Base-by-base conservation (phyloP, 2,888 invertebrate species). In the Pyrgus malvae region DNA sequence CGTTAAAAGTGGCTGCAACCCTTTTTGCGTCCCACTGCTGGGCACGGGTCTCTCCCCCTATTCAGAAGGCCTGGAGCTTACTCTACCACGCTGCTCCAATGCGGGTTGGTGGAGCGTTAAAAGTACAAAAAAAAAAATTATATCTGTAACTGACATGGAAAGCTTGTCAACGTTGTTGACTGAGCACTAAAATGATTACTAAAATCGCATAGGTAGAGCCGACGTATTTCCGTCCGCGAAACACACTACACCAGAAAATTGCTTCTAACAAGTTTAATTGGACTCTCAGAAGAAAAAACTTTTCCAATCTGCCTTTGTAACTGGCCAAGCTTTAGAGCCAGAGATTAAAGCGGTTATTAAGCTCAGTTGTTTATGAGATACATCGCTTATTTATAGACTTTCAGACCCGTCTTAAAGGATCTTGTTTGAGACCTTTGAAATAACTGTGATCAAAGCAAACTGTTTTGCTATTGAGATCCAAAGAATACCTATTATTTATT, bases 221-320 rank as follows among this genome's bases (percentile, higher is more conserved):
- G 64, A 59, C 55, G 59, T 57, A 59, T 63, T 76, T 64, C 63
- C 66, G 51, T 51, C 63, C 68, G 68, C 69, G 23, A 19, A 78
- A 80, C 76, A 79, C 75, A 74, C 48, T 44, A 56, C 58, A 16
- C 44, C 51, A 70, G 82, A 81, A 86, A 86, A 86, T 84, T 83
- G 80, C 83, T 83, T 83, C 74, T 80, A 86, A 85, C 86, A 86
- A 88, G 70, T 87, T 85, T 86, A 86, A 87, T 86, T 87, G 83
- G 83, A 83, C 70, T 78, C 77, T 72, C 73, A 72, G 74, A 84
- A 86, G 84, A 84, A 85, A 86, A 83, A 87, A 85, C 80, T 87
- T 87, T 87, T 84, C 83, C 86, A 87, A 87, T 86, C 83, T 84
- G 78, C 84, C 78, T 81, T 83, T 85, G 80, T 83, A 75, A 80